A percentile compares a stretch with the other conserved stretches of the same genome.
Evolutionary conservation across 2,888 invertebrate genomes (phyloP).

Genomic region (Phyto melanocephala): DNA sequence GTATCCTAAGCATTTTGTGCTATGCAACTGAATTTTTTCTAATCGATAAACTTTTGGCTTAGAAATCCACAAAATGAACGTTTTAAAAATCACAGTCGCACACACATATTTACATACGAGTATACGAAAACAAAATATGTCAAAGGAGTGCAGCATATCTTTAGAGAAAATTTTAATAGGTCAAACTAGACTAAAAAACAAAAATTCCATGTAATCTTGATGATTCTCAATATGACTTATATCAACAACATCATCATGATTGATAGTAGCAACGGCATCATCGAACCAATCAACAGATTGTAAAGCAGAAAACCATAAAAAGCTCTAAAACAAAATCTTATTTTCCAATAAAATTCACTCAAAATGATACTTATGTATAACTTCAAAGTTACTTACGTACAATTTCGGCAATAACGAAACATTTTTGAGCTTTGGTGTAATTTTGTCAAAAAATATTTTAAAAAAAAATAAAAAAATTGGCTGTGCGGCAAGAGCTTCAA

Average conservation of each 20-base stretch:
- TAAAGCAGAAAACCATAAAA: conserved; percentile 42
- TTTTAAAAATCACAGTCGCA: background rate
- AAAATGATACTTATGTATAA: background rate
- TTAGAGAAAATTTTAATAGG: background rate
- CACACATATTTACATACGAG: too few species aligned
- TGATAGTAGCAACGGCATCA: background rate
- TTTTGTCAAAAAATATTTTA: background rate
- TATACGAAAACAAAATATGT: background rate
- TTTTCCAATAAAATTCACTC: background rate
- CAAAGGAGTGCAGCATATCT: background rate
- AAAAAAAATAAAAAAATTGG: too few species aligned
- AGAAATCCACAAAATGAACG: background rate
- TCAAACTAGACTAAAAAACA: background rate
- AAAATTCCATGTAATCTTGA: background rate
- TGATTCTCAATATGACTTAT: conserved; percentile 7
- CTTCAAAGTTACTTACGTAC: background rate
- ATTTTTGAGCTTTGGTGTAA: background rate
- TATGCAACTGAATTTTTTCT: background rate
- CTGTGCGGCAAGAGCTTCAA: too few species aligned
- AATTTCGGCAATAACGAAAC: background rate
- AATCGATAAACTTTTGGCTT: background rate
- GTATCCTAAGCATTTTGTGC: background rate
- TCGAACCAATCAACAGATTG: conserved; percentile 57
- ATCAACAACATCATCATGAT: background rate
- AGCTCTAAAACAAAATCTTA: conserved; percentile 13